Percentiles rank a stretch among this genome's conserved stretches.
These are phyloP conservation scores for Pleuronectes platessa DNA, from an alignment of 2,113 vertebrate genomes.

Conservation along the genomic window DNA sequence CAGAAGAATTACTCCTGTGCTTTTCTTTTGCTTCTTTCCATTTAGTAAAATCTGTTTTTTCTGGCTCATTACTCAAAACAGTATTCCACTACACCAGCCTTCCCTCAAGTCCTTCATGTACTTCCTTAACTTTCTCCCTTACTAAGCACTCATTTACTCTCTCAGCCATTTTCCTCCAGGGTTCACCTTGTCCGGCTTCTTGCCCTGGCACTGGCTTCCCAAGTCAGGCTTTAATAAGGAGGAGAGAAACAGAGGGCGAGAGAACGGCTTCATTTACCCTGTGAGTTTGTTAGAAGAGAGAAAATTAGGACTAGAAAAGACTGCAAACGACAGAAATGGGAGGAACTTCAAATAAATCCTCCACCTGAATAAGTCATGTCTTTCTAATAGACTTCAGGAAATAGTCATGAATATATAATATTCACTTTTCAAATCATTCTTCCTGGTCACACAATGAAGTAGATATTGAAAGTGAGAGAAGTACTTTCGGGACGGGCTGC, in stretches of 20 bases:
- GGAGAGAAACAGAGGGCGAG: background rate
- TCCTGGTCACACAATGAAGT: constrained; percentile 31
- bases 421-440: constrained; percentile 72
- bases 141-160: constrained; percentile 43
- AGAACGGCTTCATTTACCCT: background rate
- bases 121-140: constrained; percentile 25
- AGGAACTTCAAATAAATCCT: constrained; percentile 71
- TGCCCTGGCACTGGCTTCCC: constrained; percentile 10
- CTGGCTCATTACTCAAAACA: background rate
- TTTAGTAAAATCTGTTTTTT: background rate
- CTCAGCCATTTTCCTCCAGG: constrained; percentile 11
- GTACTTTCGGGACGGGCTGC: background rate
- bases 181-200: constrained; percentile 37
- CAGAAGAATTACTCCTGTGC: background rate
- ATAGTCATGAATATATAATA: constrained; percentile 77
- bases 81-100: background rate
- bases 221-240: constrained; percentile 41
- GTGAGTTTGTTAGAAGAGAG: background rate
- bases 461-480: constrained; percentile 15
- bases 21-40: background rate
- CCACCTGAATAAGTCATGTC: constrained; percentile 76
- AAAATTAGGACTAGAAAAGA: background rate
- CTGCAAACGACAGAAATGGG: background rate
- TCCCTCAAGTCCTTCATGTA: background rate
- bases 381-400: constrained; percentile 76